Evolutionary conservation across 1,140 invertebrate species (phyloP).

Genomic region (Drosophila ercepeae): DNA sequence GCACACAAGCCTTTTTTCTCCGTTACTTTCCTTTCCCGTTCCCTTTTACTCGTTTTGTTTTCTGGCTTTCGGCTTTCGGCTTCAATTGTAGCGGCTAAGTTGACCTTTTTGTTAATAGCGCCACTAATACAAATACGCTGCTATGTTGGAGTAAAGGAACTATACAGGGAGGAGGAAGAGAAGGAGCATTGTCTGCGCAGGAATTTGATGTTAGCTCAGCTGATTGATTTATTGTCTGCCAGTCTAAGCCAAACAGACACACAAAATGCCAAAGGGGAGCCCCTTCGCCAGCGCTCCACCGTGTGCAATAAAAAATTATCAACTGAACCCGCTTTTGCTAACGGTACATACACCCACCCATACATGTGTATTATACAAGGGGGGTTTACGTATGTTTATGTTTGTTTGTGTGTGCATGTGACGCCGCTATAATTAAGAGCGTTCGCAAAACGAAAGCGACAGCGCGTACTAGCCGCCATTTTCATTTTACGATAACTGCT

Average conservation of each 20-base stretch:
- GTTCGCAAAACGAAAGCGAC: constrained; percentile 57
- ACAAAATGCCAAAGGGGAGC: constrained; percentile 68
- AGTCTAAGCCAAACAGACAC: constrained; percentile 47
- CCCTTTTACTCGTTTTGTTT: not conserved
- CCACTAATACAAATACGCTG: constrained; percentile 19
- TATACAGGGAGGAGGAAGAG: not conserved
- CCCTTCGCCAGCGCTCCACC: constrained; percentile 17
- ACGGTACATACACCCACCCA: too few species aligned
- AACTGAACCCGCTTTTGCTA: constrained; percentile 28
- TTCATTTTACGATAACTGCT: constrained; percentile 79
- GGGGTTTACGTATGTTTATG: constrained; percentile 6
- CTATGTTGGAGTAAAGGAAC: constrained; percentile 9
- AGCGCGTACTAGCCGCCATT: constrained; percentile 80
- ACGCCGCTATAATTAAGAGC: constrained; percentile 75
- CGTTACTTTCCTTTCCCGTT: not conserved
- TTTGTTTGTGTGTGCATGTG: constrained; percentile 66
- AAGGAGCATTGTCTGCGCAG: constrained; percentile 59
- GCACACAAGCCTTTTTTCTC: constrained; percentile 40
- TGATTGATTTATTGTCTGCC: constrained; percentile 81
- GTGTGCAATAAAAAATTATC: constrained; percentile 71
- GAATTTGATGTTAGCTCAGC: constrained; percentile 76
- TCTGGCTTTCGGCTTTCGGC: constrained; percentile 39
- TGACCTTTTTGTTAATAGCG: constrained; percentile 72
- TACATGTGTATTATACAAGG: too few species aligned
- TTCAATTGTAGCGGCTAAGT: constrained; percentile 63